Evolutionary conservation across 92 coral and sea anemone species (phyloP).

Genomic region (Hydrozoanthus gracilis): DNA sequence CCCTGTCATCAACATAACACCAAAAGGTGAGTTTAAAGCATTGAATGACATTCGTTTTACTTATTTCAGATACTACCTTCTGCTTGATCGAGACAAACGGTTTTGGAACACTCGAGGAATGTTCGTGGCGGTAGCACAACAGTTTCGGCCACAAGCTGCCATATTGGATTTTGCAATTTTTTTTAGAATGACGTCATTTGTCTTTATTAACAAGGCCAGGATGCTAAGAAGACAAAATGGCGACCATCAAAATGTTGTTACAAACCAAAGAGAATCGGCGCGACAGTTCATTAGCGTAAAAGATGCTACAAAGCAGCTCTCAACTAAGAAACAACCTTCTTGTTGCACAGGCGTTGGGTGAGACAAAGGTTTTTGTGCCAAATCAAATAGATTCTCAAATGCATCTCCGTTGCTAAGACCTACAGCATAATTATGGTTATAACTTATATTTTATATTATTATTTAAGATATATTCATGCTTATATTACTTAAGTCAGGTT

Average conservation of each 20-base stretch:
- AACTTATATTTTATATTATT: too few species aligned
- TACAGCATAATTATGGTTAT: too few species aligned
- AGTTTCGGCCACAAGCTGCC: slow-evolving; percentile 49
- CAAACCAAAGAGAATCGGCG: too few species aligned
- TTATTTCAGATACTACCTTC: slow-evolving; percentile 4
- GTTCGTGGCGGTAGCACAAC: not conserved
- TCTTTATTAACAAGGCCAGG: slow-evolving; percentile 45
- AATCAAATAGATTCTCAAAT: too few species aligned
- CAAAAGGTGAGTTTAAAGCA: not conserved
- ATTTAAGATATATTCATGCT: too few species aligned
- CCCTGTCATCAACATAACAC: not conserved
- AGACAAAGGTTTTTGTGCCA: not conserved
- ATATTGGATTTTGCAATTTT: slow-evolving; percentile 36
- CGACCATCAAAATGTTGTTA: slow-evolving; percentile 45
- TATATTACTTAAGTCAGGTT: too few species aligned
- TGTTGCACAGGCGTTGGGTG: slow-evolving; percentile 70
- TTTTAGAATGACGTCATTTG: slow-evolving; percentile 57
- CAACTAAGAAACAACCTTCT: slow-evolving; percentile 50
- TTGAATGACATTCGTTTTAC: not conserved
- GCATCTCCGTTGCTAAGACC: too few species aligned
- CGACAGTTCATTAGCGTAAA: not conserved
- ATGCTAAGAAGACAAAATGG: slow-evolving; percentile 70
- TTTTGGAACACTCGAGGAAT: slow-evolving; percentile 14
- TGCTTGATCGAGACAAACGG: not conserved
- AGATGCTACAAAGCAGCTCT: not conserved